Evolutionary conservation across 2,113 vertebrate species (phyloP).

Genomic region (Morone chrysops): DNA sequence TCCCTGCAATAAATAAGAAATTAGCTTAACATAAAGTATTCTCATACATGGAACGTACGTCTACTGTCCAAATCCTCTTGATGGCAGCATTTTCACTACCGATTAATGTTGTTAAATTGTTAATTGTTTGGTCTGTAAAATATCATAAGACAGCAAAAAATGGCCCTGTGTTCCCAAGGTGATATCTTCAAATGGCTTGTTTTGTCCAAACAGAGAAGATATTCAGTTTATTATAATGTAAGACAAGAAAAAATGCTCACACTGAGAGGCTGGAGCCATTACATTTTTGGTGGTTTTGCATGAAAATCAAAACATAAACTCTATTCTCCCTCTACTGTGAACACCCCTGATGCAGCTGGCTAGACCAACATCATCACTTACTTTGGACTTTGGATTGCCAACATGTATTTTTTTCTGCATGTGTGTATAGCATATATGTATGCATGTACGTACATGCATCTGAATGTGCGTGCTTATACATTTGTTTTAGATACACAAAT

Average conservation of each 20-base stretch:
- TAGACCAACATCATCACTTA: constrained; percentile 42
- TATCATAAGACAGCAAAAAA: not conserved
- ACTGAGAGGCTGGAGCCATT: not conserved
- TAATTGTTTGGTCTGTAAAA: not conserved
- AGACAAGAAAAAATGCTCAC: not conserved
- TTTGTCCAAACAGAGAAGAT: not conserved
- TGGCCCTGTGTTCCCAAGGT: not conserved
- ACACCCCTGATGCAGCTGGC: constrained; percentile 20
- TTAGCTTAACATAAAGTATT: not conserved
- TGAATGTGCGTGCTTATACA: constrained; percentile 10
- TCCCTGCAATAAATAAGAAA: constrained; percentile 31
- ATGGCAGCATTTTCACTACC: not conserved
- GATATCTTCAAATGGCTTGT: not conserved
- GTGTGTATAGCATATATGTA: constrained; percentile 6
- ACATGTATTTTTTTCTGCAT: constrained; percentile 39
- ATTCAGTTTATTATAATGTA: not conserved
- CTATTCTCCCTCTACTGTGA: not conserved
- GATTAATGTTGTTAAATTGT: not conserved
- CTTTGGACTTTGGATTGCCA: constrained; percentile 5
- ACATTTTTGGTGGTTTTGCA: not conserved
- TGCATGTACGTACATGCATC: constrained; percentile 19
- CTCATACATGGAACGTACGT: not conserved
- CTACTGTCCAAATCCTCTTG: not conserved
- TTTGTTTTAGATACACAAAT: not conserved
- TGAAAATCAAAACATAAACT: not conserved